phyloP scores from a whole-genome alignment of 2,888 invertebrate genomes.

The Carcina quercana region DNA sequence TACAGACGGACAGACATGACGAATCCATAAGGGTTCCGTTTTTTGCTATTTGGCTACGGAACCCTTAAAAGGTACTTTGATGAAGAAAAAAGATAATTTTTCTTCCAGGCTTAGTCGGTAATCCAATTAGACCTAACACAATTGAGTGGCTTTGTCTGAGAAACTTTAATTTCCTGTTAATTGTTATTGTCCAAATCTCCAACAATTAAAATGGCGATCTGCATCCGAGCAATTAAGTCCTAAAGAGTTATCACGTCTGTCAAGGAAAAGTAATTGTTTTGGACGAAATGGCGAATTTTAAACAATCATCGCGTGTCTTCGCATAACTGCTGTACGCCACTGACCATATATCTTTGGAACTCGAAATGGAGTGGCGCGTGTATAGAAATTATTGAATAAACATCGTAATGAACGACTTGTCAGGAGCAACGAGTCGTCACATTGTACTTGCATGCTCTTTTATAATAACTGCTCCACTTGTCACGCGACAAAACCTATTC shows the following conservation, averaged over 20 bases:
- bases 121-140: no score
- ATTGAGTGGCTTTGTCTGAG: no score
- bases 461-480: constrained; percentile 49
- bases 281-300: constrained; percentile 35
- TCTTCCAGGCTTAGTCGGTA: no score
- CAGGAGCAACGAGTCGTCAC: constrained; percentile 18
- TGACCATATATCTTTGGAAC: background rate
- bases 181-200: no score
- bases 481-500: constrained; percentile 59
- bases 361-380: constrained; percentile 11
- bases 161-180: no score
- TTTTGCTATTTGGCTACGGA: no score
- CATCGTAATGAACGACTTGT: constrained; percentile 23
- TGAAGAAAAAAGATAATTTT: no score
- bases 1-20: no score
- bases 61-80: no score
- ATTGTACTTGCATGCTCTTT: constrained; percentile 25
- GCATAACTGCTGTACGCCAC: constrained; percentile 7
- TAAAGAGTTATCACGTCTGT: constrained; percentile 35
- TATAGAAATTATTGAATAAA: constrained; percentile 11
- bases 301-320: constrained; percentile 32
- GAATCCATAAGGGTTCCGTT: no score
- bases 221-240: constrained; percentile 19
- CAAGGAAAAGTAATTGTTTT: constrained; percentile 51
- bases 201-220: constrained; percentile 33